phyloP scores from a whole-genome alignment of 2,888 invertebrate genomes.

The Athetis lepigone region DNA sequence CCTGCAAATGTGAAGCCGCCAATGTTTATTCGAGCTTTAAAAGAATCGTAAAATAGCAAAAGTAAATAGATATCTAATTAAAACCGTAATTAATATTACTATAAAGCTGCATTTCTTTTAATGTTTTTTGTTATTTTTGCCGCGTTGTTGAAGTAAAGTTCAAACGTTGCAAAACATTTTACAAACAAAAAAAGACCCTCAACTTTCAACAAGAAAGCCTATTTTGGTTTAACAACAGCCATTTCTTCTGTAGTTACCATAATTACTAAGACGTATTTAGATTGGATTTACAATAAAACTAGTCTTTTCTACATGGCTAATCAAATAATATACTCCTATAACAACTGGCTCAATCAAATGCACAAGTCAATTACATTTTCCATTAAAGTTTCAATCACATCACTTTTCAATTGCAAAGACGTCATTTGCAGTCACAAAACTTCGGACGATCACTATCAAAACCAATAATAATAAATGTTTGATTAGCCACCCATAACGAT shows the following conservation, averaged over 20 bases:
- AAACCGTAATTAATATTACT: conserved; percentile 51
- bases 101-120: conserved; percentile 47
- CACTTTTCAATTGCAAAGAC: conserved; percentile 61
- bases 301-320: conserved; percentile 45
- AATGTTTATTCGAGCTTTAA: conserved; percentile 28
- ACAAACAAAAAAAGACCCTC: conserved; percentile 3
- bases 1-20: conserved; percentile 3
- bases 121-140: conserved; percentile 33
- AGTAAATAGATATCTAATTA: conserved; percentile 51
- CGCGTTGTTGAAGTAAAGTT: conserved; percentile 21
- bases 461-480: conserved; percentile 82
- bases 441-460: conserved; percentile 71
- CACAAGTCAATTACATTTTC: conserved; percentile 66
- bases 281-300: conserved; percentile 35
- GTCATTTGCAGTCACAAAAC: conserved; percentile 69
- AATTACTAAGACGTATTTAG: conserved; percentile 34
- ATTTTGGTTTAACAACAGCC: conserved; percentile 5
- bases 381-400: conserved; percentile 66
- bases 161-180: conserved; percentile 17
- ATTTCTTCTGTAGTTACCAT: conserved; percentile 23
- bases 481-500: conserved; percentile 81
- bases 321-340: conserved; percentile 40
- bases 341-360: conserved; percentile 49
- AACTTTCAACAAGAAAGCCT: background rate
- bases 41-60: conserved; percentile 41